phyloP scores from a whole-genome alignment of 2,113 vertebrate species.

The Oxygymnocypris stewartii region DNA sequence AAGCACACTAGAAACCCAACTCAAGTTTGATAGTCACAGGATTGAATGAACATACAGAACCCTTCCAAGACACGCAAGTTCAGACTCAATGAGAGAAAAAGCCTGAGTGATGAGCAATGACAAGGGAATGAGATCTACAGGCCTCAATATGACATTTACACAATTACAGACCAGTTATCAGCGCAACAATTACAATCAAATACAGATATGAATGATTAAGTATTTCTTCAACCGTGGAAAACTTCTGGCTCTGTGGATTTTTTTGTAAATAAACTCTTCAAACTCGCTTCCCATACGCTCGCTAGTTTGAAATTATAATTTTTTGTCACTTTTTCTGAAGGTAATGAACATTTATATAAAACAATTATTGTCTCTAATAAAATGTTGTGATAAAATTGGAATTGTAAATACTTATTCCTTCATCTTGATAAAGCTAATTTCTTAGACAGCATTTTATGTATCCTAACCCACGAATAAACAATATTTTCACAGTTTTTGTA shows the following conservation, averaged over 20 bases:
- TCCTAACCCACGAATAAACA: no score
- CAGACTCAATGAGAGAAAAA: neutral
- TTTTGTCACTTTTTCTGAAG: neutral
- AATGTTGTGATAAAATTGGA: neutral
- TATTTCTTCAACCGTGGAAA: no score
- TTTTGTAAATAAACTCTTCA: neutral
- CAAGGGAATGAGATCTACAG: neutral
- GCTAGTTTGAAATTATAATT: neutral
- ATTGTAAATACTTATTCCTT: neutral
- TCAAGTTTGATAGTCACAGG: slow-evolving; percentile 11
- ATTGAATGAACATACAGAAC: slow-evolving; percentile 9
- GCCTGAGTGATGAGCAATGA: neutral
- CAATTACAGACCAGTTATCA: neutral
- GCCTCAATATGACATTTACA: neutral
- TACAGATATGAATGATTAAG: neutral
- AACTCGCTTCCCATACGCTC: neutral
- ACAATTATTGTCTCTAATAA: no score
- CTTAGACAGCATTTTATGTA: no score
- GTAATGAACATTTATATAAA: no score
- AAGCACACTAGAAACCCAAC: slow-evolving; percentile 10
- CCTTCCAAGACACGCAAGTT: neutral
- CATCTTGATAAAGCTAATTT: no score
- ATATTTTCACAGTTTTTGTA: no score
- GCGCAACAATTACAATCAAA: neutral
- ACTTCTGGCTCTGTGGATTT: neutral